Percentiles rank a stretch among this genome's conserved stretches.
Evolutionary conservation across 2,797 vertebrate genomes (phyloP).

Genomic region (Pseudocheirus occidentalis): DNA sequence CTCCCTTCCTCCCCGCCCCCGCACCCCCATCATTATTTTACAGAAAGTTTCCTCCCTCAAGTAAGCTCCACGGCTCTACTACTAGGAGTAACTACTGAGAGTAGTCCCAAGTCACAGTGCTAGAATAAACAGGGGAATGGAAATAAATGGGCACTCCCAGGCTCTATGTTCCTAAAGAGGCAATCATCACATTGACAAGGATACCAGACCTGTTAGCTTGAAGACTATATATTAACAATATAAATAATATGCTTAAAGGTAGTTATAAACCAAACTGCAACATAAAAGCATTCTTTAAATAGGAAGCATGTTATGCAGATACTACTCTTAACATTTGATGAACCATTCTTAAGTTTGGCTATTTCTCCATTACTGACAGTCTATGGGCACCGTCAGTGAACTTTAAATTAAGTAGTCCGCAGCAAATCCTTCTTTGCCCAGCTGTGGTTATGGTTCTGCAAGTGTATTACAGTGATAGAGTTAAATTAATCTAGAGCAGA

Average conservation of each 20-base stretch:
- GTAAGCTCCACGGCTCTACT: conserved; percentile 50
- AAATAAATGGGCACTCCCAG: conserved; percentile 57
- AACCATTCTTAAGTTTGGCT: not conserved
- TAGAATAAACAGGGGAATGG: conserved; percentile 68
- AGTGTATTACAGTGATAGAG: not conserved
- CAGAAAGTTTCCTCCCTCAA: conserved; percentile 60
- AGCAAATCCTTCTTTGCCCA: not conserved
- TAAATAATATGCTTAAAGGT: conserved; percentile 80
- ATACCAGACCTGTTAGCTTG: conserved; percentile 81
- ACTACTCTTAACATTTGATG: conserved; percentile 81
- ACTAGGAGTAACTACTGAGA: conserved; percentile 58
- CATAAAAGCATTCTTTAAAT: conserved; percentile 78
- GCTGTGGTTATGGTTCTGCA: not conserved
- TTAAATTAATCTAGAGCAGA: not conserved
- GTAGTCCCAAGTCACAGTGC: conserved; percentile 60
- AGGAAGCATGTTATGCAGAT: conserved; percentile 75
- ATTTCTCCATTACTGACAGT: not conserved
- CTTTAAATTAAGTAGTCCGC: not conserved
- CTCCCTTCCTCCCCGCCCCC: no score
- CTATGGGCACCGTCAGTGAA: not conserved
- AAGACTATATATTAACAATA: conserved; percentile 76
- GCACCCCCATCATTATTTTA: conserved; percentile 48
- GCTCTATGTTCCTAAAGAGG: conserved; percentile 66
- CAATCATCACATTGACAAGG: conserved; percentile 79
- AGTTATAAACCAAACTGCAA: conserved; percentile 83